Percentiles rank a stretch among this genome's conserved stretches.
Evolutionary conservation across 2,113 vertebrate species (phyloP).

Genomic region (Sclerurus mexicanus): DNA sequence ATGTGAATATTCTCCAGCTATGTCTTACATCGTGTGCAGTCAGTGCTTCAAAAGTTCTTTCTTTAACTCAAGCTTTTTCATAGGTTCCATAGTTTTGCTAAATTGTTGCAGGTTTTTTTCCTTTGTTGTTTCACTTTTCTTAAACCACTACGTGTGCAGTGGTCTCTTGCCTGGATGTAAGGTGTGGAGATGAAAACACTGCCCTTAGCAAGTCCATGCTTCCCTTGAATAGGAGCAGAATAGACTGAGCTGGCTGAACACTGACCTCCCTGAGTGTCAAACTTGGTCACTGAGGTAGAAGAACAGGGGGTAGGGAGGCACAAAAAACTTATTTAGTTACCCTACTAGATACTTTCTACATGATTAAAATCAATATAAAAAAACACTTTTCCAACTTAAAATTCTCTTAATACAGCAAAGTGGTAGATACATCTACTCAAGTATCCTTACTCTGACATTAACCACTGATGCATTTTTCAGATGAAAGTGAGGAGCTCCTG

Average conservation of each 20-base stretch:
- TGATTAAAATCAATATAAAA: neutral
- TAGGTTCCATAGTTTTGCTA: neutral
- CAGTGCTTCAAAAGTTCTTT: neutral
- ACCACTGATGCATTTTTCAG: neutral
- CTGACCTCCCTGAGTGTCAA: neutral
- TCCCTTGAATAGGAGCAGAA: neutral
- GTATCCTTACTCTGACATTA: neutral
- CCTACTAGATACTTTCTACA: neutral
- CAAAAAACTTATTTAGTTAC: neutral
- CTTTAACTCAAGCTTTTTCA: neutral
- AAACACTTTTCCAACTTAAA: neutral
- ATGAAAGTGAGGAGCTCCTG: neutral
- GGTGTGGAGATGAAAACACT: neutral
- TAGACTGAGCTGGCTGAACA: neutral
- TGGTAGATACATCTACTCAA: rapidly evolving
- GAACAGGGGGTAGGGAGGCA: rapidly evolving
- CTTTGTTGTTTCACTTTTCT: neutral
- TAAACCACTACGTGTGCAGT: neutral
- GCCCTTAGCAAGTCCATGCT: neutral
- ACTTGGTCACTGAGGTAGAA: neutral
- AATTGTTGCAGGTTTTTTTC: neutral
- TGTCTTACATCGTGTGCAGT: neutral
- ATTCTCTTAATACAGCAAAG: neutral
- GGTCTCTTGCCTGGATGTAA: neutral
- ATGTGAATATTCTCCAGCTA: neutral